Evolutionary conservation across 2,888 invertebrate species (phyloP).

Genomic region (Oligia fasciuncula): DNA sequence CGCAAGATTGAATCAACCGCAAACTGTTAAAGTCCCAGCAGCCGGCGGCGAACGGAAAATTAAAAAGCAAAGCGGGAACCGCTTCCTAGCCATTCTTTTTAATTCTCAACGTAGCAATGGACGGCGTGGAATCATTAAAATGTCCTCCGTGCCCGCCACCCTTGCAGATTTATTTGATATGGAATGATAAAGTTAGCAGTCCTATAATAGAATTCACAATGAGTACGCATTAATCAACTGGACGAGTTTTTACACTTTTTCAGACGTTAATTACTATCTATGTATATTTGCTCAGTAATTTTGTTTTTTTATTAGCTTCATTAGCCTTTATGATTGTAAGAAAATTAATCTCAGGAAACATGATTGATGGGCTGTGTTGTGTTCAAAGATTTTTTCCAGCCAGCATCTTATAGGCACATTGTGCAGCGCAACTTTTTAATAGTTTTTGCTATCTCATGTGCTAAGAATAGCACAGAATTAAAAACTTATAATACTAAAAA

Average conservation of each 20-base stretch:
- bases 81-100: slow-evolving; percentile 87
- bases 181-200: slow-evolving; percentile 69
- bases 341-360: slow-evolving; percentile 68
- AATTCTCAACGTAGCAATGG: slow-evolving; percentile 82
- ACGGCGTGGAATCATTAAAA: slow-evolving; percentile 85
- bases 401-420: slow-evolving; percentile 29
- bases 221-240: slow-evolving; percentile 59
- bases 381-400: slow-evolving; percentile 45
- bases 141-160: slow-evolving; percentile 76
- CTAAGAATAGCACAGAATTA: neutral
- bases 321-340: slow-evolving; percentile 71
- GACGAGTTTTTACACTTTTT: slow-evolving; percentile 63
- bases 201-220: slow-evolving; percentile 74
- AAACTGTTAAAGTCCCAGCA: slow-evolving; percentile 76
- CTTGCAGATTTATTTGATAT: slow-evolving; percentile 81
- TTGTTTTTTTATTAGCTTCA: slow-evolving; percentile 68
- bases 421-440: slow-evolving; percentile 10
- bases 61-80: slow-evolving; percentile 85
- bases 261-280: slow-evolving; percentile 68
- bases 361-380: slow-evolving; percentile 65
- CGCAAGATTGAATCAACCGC: slow-evolving; percentile 77
- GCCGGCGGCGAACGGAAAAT: slow-evolving; percentile 86
- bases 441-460: slow-evolving; percentile 21
- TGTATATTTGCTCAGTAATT: slow-evolving; percentile 71
- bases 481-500: slow-evolving; percentile 12